phyloP scores from a whole-genome alignment of 2,888 invertebrate genomes.

The Drosophila barbarae region DNA sequence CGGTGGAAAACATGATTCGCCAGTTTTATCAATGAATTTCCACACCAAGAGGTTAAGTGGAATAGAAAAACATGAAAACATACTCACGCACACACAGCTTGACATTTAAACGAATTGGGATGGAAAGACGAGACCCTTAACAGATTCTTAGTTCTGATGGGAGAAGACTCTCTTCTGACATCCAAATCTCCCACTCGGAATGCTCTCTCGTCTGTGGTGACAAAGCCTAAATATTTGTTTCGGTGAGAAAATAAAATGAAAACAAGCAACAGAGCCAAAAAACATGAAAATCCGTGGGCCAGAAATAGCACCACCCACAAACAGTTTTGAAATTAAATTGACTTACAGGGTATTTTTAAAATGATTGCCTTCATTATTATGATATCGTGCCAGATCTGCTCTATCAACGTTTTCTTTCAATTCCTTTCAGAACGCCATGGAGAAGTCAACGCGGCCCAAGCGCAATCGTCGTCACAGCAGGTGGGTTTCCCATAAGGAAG shows the following conservation, averaged over 20 bases:
- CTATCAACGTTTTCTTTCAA: slow-evolving; percentile 11
- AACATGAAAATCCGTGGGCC: slow-evolving; percentile 64
- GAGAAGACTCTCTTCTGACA: slow-evolving; percentile 34
- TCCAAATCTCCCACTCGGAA: slow-evolving; percentile 28
- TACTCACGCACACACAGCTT: slow-evolving; percentile 13
- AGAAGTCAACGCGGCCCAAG: slow-evolving; percentile 81
- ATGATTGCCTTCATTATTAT: slow-evolving; percentile 52
- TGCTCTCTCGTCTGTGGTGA: slow-evolving; percentile 20
- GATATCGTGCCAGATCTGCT: slow-evolving; percentile 39
- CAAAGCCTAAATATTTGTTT: slow-evolving; percentile 44
- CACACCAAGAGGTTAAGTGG: slow-evolving; percentile 3
- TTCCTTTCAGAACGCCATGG: slow-evolving; percentile 51
- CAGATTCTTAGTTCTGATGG: slow-evolving; percentile 2
- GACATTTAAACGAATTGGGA: slow-evolving; percentile 32
- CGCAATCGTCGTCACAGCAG: slow-evolving; percentile 87
- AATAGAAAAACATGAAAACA: slow-evolving; percentile 26
- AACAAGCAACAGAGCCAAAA: slow-evolving; percentile 57
- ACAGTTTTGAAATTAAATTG: slow-evolving; percentile 64
- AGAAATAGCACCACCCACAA: slow-evolving; percentile 69
- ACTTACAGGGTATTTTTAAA: slow-evolving; percentile 54
- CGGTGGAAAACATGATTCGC: slow-evolving; percentile 51
- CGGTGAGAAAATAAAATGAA: slow-evolving; percentile 36
- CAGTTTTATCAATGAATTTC: slow-evolving; percentile 62
- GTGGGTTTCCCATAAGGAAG: slow-evolving; percentile 75
- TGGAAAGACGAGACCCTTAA: slow-evolving; percentile 21